Evolutionary conservation across 2,888 invertebrate genomes (phyloP).

Genomic region (Protophormia terraenovae): DNA sequence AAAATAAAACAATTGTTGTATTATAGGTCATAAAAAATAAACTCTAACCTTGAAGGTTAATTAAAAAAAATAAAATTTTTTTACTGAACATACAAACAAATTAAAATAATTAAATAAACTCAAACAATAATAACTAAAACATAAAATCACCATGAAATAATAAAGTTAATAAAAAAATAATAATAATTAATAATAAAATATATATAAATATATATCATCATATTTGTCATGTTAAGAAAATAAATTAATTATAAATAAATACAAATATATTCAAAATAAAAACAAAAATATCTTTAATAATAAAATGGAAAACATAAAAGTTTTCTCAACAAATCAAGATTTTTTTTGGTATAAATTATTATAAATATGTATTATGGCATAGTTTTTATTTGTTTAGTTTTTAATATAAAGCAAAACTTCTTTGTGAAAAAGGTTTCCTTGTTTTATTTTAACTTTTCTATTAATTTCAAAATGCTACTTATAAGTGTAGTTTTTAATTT

Average conservation of each 20-base stretch:
- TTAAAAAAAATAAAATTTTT: slow-evolving; percentile 46
- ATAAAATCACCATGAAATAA: slow-evolving; percentile 41
- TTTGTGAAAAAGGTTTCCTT: slow-evolving; percentile 60
- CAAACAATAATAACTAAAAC: slow-evolving; percentile 42
- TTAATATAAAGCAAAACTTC: slow-evolving; percentile 37
- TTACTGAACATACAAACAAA: slow-evolving; percentile 68
- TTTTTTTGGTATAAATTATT: slow-evolving; percentile 51
- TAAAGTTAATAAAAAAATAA: slow-evolving; percentile 35
- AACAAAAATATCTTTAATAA: slow-evolving; percentile 40
- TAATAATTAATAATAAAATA: too few relatives aligned
- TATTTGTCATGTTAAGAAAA: slow-evolving; percentile 64
- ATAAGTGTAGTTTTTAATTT: slow-evolving; percentile 51
- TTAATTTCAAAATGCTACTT: slow-evolving; percentile 27
- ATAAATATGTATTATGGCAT: slow-evolving; percentile 44
- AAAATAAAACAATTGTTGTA: slow-evolving; percentile 58
- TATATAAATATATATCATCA: slow-evolving; percentile 35
- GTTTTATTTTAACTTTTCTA: slow-evolving; percentile 33
- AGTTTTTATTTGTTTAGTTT: slow-evolving; percentile 52
- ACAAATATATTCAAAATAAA: slow-evolving; percentile 45
- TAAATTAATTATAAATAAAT: slow-evolving; percentile 54
- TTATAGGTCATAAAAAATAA: slow-evolving; percentile 59
- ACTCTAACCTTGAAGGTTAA: slow-evolving; percentile 40
- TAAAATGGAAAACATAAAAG: slow-evolving; percentile 9
- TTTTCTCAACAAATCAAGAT: slow-evolving; percentile 51
- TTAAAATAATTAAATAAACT: slow-evolving; percentile 18